A percentile compares a stretch with the other conserved stretches of the same genome.
These are phyloP conservation scores for Blastobasis adustella DNA, from an alignment of 2,888 invertebrate species.

Conservation along the genomic window DNA sequence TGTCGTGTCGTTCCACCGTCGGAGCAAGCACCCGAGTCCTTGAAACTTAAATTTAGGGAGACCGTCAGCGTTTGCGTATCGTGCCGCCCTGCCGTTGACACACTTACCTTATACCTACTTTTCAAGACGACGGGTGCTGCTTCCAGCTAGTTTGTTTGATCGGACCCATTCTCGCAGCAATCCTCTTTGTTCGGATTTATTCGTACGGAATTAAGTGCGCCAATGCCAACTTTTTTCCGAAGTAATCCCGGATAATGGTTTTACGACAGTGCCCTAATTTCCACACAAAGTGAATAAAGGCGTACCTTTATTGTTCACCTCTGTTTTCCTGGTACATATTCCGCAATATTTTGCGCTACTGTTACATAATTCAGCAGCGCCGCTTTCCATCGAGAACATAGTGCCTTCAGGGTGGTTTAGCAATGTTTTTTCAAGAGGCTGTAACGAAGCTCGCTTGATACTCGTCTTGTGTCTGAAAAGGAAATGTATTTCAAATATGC, in stretches of 20 bases:
- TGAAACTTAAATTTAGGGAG: slow-evolving; percentile 37
- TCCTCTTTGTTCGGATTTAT: slow-evolving; percentile 11
- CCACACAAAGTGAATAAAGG: slow-evolving; percentile 20
- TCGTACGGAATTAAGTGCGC: slow-evolving; percentile 5
- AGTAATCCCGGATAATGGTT: slow-evolving; percentile 12
- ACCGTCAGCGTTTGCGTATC: slow-evolving; percentile 28
- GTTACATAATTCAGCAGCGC: slow-evolving; percentile 34
- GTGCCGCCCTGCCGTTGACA: slow-evolving; percentile 36
- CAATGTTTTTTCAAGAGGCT: slow-evolving; percentile 12
- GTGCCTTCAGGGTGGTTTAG: slow-evolving; percentile 15
- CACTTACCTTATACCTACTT: slow-evolving; percentile 17
- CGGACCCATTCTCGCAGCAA: slow-evolving; percentile 4
- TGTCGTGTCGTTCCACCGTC: slow-evolving; percentile 26
- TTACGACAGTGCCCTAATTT: slow-evolving; percentile 15
- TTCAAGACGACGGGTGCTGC: slow-evolving; percentile 8
- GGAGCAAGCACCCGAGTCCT: slow-evolving; percentile 31
- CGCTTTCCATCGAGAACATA: slow-evolving; percentile 17
- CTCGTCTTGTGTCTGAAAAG: background rate
- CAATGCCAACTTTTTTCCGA: slow-evolving; percentile 3
- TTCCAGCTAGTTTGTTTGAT: slow-evolving; percentile 4
- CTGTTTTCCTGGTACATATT: slow-evolving; percentile 26
- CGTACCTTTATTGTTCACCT: slow-evolving; percentile 20
- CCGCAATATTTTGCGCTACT: slow-evolving; percentile 27
- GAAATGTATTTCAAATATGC: too few relatives aligned
- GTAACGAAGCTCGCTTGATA: background rate